Conservation (phyloP, 2,888 invertebrate genomes). For the Hoplodrina ambigua region DNA sequence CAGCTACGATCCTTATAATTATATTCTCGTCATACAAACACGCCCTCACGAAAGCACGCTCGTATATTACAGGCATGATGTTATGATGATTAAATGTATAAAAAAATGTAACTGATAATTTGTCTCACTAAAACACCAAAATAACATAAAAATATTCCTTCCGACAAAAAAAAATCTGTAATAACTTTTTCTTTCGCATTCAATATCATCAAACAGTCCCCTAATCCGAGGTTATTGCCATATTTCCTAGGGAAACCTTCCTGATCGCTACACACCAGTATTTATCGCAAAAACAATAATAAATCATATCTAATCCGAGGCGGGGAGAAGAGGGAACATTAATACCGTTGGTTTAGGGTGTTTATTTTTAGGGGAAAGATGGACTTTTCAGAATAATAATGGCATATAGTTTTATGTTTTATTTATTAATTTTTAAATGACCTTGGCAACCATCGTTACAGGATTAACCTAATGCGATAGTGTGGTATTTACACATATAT, state of each 20-base stretch:
- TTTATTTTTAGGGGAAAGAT: background rate
- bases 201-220: constrained; percentile 19
- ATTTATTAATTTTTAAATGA: too few species aligned
- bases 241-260: constrained; percentile 20
- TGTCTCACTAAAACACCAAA: background rate
- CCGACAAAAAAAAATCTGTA: background rate
- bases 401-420: too few species aligned
- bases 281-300: constrained; percentile 59
- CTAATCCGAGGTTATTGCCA: constrained; percentile 38
- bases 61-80: too few species aligned
- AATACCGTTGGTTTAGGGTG: constrained; percentile 24
- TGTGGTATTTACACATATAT: too few species aligned
- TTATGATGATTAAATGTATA: too few species aligned
- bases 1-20: too few species aligned
- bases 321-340: constrained; percentile 38
- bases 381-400: constrained; percentile 5
- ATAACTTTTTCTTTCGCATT: constrained; percentile 19
- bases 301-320: constrained; percentile 56
- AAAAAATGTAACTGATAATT: too few species aligned
- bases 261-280: constrained; percentile 21
- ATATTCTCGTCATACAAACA: too few species aligned
- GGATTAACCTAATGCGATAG: too few species aligned
- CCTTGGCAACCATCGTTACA: too few species aligned
- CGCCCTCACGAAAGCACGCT: too few species aligned
- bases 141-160: background rate